Base-by-base conservation (phyloP, 2,797 vertebrate genomes). In the Rhinichthys osculus region DNA sequence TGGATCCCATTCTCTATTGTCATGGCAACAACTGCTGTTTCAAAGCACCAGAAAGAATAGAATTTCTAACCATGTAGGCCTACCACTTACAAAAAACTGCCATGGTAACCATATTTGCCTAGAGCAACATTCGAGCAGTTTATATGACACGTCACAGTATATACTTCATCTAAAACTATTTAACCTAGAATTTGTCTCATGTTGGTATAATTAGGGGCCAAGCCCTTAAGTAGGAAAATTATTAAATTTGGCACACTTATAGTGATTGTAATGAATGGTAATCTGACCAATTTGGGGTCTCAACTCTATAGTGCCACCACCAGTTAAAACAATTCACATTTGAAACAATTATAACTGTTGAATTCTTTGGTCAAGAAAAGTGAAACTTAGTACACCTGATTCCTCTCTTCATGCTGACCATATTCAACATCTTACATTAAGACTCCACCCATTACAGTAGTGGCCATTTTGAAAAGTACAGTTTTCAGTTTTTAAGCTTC, bases 21-120 rank as follows among this genome's bases (percentile, higher is more conserved):
- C 84, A 82, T 79, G 73, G 78, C 78, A 87, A 85, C 81, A 59
- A 82, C 76, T 47, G 13, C 44, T 76, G 74, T 83, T 81, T 79
- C n/a, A 44, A n/a, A 64, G 21, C 2, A 19, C 13, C 40, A 44
- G n/a, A 42, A 64, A 44, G 11, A 21, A 57, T n/a, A 9, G 1
- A 23, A 40, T 33, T 23, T 21, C 0, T 38, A 47, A 27, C n/a
- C n/a, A n/a, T 77, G 9, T 23, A 27, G 27, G 27, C 27, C 27
- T 27, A 71, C 35, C 21, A 10, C 50, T 54, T 38, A 57, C 11
- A 23, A 57, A 57, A 64, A 47, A n/a, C 0, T 7, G 9, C 57
- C 57, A 23, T 62, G n/a, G 6, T 44, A 27, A 72, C 40, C 7
- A 27, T 2, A 27, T n/a, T 17, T 72, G 23, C 11, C 38, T 27